Evolutionary conservation across 2,113 vertebrate genomes (phyloP).

Genomic region (Albula goreensis): DNA sequence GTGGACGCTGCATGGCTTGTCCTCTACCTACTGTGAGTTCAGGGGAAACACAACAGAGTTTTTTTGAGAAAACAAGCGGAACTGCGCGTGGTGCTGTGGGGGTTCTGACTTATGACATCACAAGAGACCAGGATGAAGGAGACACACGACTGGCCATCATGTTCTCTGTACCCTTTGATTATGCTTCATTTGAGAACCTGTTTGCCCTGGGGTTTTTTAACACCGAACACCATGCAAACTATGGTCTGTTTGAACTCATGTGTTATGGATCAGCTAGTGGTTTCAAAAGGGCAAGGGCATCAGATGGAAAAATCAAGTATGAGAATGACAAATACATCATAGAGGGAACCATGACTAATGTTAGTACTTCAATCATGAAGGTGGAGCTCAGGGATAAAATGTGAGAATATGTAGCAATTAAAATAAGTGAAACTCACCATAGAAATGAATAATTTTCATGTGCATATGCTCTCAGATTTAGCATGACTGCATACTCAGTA

Average conservation of each 20-base stretch:
- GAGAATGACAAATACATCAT: neutral
- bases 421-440: too few species aligned
- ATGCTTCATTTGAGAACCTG: neutral
- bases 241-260: neutral
- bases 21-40: neutral
- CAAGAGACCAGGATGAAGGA: too few species aligned
- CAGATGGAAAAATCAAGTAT: neutral
- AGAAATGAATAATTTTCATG: too few species aligned
- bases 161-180: neutral
- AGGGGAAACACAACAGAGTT: neutral
- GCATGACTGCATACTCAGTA: too few species aligned
- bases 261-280: neutral
- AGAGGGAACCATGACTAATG: neutral
- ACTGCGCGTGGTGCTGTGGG: neutral
- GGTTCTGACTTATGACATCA: conserved; percentile 2
- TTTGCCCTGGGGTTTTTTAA: conserved; percentile 1
- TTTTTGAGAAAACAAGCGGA: neutral
- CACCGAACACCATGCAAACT: too few species aligned
- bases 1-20: too few species aligned
- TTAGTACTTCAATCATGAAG: neutral
- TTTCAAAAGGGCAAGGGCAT: too few species aligned
- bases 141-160: neutral
- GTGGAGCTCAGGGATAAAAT: neutral
- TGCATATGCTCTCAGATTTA: too few species aligned
- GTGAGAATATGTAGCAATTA: too few species aligned